Evolutionary conservation across 2,113 vertebrate genomes (phyloP).

Genomic region (Xiphophorus hellerii): DNA sequence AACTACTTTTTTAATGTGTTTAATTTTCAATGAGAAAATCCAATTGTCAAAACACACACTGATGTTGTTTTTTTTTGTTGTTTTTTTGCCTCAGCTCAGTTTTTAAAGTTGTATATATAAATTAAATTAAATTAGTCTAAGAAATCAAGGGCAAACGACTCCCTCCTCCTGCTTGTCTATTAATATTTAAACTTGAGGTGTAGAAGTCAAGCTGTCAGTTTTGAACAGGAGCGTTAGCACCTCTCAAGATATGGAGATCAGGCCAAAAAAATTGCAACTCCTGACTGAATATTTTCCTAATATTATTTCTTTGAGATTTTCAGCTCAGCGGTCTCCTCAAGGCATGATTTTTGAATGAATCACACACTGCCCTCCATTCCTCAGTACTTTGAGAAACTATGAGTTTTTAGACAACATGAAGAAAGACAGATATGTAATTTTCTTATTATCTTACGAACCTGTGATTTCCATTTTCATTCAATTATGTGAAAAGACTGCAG

Average conservation of each 20-base stretch:
- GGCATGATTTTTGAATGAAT: slow-evolving; percentile 35
- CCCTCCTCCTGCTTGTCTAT: not conserved
- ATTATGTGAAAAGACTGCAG: slow-evolving; percentile 50
- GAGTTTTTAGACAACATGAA: slow-evolving; percentile 15
- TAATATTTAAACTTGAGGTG: slow-evolving; percentile 38
- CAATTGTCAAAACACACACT: too few species aligned
- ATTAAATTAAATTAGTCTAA: too few species aligned
- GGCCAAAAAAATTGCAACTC: not conserved
- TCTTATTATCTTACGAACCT: slow-evolving; percentile 31
- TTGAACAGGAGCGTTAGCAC: slow-evolving; percentile 28
- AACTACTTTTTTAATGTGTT: too few species aligned
- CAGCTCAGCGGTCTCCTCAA: slow-evolving; percentile 8
- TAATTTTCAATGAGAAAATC: too few species aligned
- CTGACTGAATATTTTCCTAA: not conserved
- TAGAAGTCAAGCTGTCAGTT: slow-evolving; percentile 16
- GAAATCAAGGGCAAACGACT: not conserved
- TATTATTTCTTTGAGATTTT: slow-evolving; percentile 13
- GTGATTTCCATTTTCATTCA: slow-evolving; percentile 52
- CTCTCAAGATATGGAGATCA: not conserved
- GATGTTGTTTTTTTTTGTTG: too few species aligned
- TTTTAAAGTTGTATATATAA: too few species aligned
- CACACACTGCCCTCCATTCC: slow-evolving; percentile 36
- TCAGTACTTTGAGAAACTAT: slow-evolving; percentile 3
- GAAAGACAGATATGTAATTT: slow-evolving; percentile 23
- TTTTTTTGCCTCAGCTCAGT: too few species aligned